Evolutionary conservation across 2,113 vertebrate species (phyloP).

Genomic region (Lamprologus tigripictilis): DNA sequence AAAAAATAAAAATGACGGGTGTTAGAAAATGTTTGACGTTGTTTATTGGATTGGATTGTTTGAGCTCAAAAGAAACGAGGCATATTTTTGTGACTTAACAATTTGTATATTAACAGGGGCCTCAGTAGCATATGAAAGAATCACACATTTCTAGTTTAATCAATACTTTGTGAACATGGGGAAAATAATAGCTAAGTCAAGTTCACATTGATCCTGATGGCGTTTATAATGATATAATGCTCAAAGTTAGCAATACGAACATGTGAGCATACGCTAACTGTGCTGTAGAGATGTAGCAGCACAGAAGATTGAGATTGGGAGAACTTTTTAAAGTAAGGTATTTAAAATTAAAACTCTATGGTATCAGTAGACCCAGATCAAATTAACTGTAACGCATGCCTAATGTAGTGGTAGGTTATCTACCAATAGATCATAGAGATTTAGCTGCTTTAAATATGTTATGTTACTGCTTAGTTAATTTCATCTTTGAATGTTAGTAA

Average conservation of each 20-base stretch:
- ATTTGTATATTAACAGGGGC: not conserved
- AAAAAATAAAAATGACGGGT: not conserved
- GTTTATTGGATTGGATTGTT: not conserved
- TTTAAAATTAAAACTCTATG: not conserved
- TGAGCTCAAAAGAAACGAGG: not conserved
- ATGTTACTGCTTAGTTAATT: too few species aligned
- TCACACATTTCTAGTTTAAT: not conserved
- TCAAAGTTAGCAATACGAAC: not conserved
- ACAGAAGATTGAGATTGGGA: not conserved
- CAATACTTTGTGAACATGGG: not conserved
- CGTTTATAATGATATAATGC: not conserved
- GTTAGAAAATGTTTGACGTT: not conserved
- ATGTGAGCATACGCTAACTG: not conserved
- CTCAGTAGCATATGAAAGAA: not conserved
- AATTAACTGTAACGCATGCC: not conserved
- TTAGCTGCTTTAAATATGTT: not conserved
- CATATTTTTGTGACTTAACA: not conserved
- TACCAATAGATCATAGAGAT: not conserved
- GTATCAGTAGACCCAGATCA: not conserved
- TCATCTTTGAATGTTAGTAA: too few species aligned
- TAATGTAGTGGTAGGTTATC: not conserved
- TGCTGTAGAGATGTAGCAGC: not conserved
- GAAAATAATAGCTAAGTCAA: not conserved
- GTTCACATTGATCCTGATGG: not conserved
- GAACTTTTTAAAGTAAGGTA: not conserved